Evolutionary conservation across 2,888 invertebrate species (phyloP), one percentile per base, ranked within the genome.

Genomic region (Macaria notata): DNA sequence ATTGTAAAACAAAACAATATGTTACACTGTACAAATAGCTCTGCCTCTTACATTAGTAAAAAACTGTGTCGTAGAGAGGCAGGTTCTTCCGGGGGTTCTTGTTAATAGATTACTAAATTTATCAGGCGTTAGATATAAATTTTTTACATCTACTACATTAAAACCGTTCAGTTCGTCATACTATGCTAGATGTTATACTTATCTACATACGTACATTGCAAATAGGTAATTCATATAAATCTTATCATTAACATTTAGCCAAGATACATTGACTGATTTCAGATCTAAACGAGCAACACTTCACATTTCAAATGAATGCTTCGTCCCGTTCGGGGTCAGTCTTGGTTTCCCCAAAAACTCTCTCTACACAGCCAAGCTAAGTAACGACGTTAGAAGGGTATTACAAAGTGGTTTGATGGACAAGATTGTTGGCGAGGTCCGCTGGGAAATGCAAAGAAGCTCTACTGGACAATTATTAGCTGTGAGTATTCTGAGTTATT

Each of bases 301-400:
- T 36, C 96, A 96, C 71, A 92, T 96, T 52, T 94, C 95, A 52
- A 90, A 94, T 43, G 94, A 96, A 81, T 96, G 96, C 71, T 95
- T 96, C 69, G 94, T 94, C 0, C 94, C 94, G 0, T 96, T 95
- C 65, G 93, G 94, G 53, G 94, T 96, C 0, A 93, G 94, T 0
- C 86, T 95, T 46, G 88, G 93, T 1, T 94, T 94, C 69, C 94
- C 94, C 0, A 92, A 92, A 50, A 92, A 94, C 66, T 94, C 96
- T 0, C 85, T 95, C 0, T 95, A 95, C 72, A 92, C 93, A 4
- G 86, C 90, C 0, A 92, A 94, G 63, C 78, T 96, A 8, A 94
- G 93, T 70, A 79, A 83, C 0, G 93, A 94, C 56, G 88, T 96
- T 3, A 79, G 93, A 39, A 84, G 93, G 51, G 92, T 94, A 48